phyloP scores from a whole-genome alignment of 2,888 invertebrate genomes.

The Himalopsyche kuldschensis region DNA sequence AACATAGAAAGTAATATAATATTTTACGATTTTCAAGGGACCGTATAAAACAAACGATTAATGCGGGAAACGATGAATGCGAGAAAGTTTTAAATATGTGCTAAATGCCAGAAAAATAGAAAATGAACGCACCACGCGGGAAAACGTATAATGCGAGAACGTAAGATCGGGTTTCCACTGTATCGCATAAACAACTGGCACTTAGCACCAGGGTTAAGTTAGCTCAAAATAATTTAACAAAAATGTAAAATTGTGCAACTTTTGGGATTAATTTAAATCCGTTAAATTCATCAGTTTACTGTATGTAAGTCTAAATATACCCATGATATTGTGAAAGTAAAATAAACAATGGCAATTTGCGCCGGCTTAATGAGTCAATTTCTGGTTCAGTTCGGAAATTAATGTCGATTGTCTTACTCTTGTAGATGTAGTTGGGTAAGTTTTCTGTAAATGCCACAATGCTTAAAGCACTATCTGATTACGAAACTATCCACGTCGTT shows the following conservation, averaged over 20 bases:
- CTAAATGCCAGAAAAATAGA: too few species aligned
- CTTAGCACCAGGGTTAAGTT: not conserved
- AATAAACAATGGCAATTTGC: not conserved
- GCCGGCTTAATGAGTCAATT: not conserved
- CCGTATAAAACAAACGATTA: too few species aligned
- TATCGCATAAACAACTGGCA: too few species aligned
- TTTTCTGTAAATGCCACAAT: not conserved
- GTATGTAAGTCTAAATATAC: not conserved
- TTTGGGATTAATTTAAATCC: not conserved
- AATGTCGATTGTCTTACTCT: not conserved
- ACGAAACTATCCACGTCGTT: not conserved
- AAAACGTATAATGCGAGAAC: too few species aligned
- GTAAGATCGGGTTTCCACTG: too few species aligned
- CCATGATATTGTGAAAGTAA: not conserved
- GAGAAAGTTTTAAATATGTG: too few species aligned
- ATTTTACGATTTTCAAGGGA: too few species aligned
- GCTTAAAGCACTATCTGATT: not conserved
- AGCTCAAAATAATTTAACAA: not conserved
- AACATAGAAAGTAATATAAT: too few species aligned
- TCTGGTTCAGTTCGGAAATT: not conserved
- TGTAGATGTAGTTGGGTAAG: not conserved
- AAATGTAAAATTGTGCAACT: not conserved
- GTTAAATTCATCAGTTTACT: not conserved
- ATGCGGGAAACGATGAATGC: too few species aligned
- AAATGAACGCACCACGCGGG: too few species aligned